Base-by-base conservation (phyloP, 2,113 vertebrate genomes). In the Sebastes fasciatus region DNA sequence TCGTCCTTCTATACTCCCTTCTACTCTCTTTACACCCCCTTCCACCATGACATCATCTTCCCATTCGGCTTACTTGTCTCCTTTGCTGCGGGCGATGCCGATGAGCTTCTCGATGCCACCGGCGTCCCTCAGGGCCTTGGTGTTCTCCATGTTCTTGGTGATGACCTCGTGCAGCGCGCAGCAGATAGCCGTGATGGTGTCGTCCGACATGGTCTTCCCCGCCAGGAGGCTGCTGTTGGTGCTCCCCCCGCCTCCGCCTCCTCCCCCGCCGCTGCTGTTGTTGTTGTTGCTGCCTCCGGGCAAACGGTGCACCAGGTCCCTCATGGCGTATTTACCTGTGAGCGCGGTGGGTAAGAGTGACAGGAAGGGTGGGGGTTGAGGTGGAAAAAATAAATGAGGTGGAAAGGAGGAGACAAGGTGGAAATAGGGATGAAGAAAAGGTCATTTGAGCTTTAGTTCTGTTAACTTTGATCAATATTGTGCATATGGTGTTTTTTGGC, bases 121-220 rank as follows among this genome's bases (percentile, higher is more conserved):
- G 12, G 98, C 97, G 62, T 99, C 98, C 89, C 98, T 96, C 95
- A 99, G 97, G 94, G 98, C 98, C 96, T 98, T 98, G 95, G 98
- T 97, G 52, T 99, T 99, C 95, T 99, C 98, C 97, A 98, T 98
- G 93, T 99, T 99, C 95, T 98, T 98, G 91, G 97, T 99, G 93
- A 99, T 98, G 94, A 99, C 97, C 94, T 99, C 98, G 1, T 99
- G 97, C 84, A 99, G 95, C 14, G 98, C 97, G 84, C 98, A 99
- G 95, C 98, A 99, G 93, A 99, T 96, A 1, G 97, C 98, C 11
- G 98, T 98, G 87, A 98, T 95, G 6, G 97, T 99, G 95, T 98
- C 98, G 51, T 99, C 98, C 0, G 97, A 98, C 97, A 99, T 99
- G 94, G 97, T 95, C 96, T 98, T 98, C 92, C 96, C 96, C 0